Evolutionary conservation across 2,797 vertebrate species (phyloP), one percentile per base, ranked within the genome.

Genomic region (Erethizon dorsatum): DNA sequence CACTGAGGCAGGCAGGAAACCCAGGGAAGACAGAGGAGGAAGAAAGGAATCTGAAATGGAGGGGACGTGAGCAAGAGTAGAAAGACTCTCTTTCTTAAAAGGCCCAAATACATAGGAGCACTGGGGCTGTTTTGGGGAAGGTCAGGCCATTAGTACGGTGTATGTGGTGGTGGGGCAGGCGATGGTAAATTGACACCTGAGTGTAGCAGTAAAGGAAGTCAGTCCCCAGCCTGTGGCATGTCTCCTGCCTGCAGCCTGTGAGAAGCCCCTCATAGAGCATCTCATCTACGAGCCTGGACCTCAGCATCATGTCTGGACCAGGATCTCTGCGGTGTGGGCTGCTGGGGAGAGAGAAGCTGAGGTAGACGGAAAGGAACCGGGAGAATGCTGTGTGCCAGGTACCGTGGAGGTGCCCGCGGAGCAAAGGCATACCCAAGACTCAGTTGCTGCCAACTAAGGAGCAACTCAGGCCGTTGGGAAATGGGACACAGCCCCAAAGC

Each of bases 21-120:
- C 79, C 52, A 33, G 50, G 56, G 75, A 91, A 20, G 50, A 59
- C 41, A 75, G 95, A 85, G 45, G 20, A 94, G 61, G n/a, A 91
- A 65, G 83, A 87, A 52, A 90, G 77, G 56, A 56, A 33, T 69
- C 71, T 83, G 83, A 56, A n/a, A 69, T 28, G 28, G 52, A 75
- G 80, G 65, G 50, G 57, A 83, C 9, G 20, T 4, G n/a, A 15
- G 9, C 41, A 63, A 37, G 47, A 93, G 31, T n/a, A 77, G 79
- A 45, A 83, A 83, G 83, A 41, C 13, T 57, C 28, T 75, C 22
- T 9, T 69, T 75, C 67, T 79, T 61, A 59, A 90, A 90, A 78
- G 33, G 57, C 56, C 73, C 75, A 61, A 86, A 57, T 56, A 67
- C 86, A 61, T 28, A 57, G 8, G 22, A 37, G 77, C 4, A 50